Base-by-base conservation (phyloP, 1,140 invertebrate genomes). In the Lucilia sericata region DNA sequence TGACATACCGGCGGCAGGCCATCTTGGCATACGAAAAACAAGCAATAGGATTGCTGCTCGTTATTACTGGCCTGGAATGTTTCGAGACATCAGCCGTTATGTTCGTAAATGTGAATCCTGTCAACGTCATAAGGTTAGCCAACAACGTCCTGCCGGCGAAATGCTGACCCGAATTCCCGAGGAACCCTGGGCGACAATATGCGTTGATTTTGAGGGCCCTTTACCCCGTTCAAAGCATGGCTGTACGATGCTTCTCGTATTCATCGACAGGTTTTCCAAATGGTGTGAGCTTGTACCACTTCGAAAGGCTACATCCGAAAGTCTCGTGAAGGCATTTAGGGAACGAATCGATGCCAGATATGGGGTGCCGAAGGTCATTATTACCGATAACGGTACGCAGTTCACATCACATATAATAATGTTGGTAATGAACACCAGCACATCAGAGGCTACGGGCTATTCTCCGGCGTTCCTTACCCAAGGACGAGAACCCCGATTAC, bases 1-100 rank as follows among this genome's bases (percentile, higher is more conserved):
- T 74, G 88, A 89, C 51, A 74, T 85, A 1, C 84, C 87, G 17
- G 83, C 74, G 9, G 86, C 88, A 34, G 87, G 86, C n/a, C 88
- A 3, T 30, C 25, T 30, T 30, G 25, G 25, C 25, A 30, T 30
- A 30, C 25, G 25, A 30, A 30, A 30, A 30, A 30, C 25, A 30
- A 30, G 25, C 25, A 42, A 42, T 42, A 42, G 42, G 42, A 42
- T 42, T 42, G 5, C 7, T 42, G 42, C 25, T 30, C 78, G 78
- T 17, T 81, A 81, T n/a, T 81, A 17, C 49, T 81, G 78, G 34
- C 78, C 78, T n/a, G 42, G 78, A 21, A 49, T 81, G n/a, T n/a
- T 49, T 12, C 78, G 34, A 7, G 78, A 81, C n/a, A 49, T 47
- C 12, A 5, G 14, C 13, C 17, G 49, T 7, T 81, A 91, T 83